Base-by-base conservation (phyloP, 2,888 invertebrate genomes). In the Synanthedon myopaeformis region DNA sequence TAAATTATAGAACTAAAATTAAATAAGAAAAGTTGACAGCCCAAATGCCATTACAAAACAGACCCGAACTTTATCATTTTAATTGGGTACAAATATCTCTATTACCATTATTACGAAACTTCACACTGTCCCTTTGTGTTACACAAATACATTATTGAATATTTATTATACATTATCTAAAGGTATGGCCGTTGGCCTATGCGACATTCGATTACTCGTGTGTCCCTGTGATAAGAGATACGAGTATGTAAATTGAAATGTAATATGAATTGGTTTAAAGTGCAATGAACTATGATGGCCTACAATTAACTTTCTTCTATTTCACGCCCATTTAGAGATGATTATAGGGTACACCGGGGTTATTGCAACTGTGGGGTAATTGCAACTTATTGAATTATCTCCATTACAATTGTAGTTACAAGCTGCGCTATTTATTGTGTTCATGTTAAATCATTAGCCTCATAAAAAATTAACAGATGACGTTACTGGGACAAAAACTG, bases 141-240 rank as follows among this genome's bases (percentile, higher is more conserved):
- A 17, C 23, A 35, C 28, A 50, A 51, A 49, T 49, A 42, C 52
- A 53, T 49, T 53, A 57, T 55, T 53, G 57, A 55, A 55, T 55
- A 55, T 57, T 55, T 55, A 55, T 57, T 55, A 53, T n/a, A 23
- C 50, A 52, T 53, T 56, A 54, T 56, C 54, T 56, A 53, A 54
- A 41, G 52, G 51, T 52, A 55, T 13, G 41, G 62, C 56, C 63
- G 62, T 59, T 63, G 63, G 62, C 63, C 62, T 55, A 56, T 41
- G 56, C 54, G 49, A 53, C 57, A 58, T 60, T 55, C 57, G 55
- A 13, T n/a, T 59, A 59, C 59, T 57, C 53, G 59, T 58, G 59
- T 58, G 56, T 17, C 12, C 11, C 19, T 50, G 56, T 57, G 63
- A 64, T 62, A 60, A 65, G 57, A 23, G 49, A 49, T 17, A 45